These are phyloP conservation scores for Micromussa lordhowensis DNA, from an alignment of 92 coral and sea anemone genomes.

Conservation along the genomic window DNA sequence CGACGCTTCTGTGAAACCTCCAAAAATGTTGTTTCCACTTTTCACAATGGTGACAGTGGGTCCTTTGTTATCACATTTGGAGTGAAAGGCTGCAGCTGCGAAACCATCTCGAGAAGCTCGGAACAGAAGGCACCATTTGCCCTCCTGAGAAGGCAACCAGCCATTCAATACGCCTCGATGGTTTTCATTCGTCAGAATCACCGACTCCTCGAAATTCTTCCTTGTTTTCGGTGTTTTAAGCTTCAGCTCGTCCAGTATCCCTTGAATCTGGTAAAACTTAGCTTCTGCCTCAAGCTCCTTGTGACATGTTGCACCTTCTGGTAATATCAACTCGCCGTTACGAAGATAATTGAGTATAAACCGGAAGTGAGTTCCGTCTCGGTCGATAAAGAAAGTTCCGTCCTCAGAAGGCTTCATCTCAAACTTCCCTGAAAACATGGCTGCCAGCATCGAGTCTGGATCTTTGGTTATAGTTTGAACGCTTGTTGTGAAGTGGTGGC, in stretches of 20 bases:
- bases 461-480: constrained; percentile 71
- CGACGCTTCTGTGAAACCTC: constrained; percentile 41
- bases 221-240: background rate
- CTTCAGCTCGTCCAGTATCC: background rate
- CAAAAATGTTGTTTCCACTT: constrained; percentile 53
- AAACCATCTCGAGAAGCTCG: constrained; percentile 52
- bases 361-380: constrained; percentile 75
- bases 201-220: background rate
- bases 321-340: constrained; percentile 54
- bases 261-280: background rate
- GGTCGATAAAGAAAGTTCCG: constrained; percentile 78
- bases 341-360: constrained; percentile 69
- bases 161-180: constrained; percentile 29
- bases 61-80: constrained; percentile 51
- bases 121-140: constrained; percentile 20
- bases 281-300: background rate
- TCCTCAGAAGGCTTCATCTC: constrained; percentile 74
- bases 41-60: constrained; percentile 50
- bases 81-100: constrained; percentile 19
- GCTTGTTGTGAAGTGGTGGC: constrained; percentile 62
- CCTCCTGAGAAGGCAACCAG: background rate
- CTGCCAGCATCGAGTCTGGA: constrained; percentile 74
- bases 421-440: constrained; percentile 80
- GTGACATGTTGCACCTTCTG: constrained; percentile 34
- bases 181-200: constrained; percentile 36